Evolutionary conservation across 2,888 invertebrate species (phyloP).

Genomic region (Hirtodrosophila confusa): DNA sequence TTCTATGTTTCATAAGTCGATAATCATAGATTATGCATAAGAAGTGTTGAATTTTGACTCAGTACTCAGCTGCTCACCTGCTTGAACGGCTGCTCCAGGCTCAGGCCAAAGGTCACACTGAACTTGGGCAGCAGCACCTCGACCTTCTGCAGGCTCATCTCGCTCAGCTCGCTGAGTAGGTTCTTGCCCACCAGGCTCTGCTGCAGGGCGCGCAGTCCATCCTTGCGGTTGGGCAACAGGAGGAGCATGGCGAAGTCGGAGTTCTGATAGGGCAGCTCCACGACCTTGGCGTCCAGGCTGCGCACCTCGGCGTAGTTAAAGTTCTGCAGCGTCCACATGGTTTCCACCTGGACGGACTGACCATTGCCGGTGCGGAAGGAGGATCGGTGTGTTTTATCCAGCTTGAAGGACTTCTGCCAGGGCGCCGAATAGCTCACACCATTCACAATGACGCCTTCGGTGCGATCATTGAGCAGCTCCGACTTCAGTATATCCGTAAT

Average conservation of each 20-base stretch:
- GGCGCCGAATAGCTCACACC: constrained; percentile 72
- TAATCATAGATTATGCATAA: too few species aligned
- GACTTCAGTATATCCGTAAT: constrained; percentile 90
- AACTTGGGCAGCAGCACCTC: constrained; percentile 91
- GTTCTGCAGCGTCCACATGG: constrained; percentile 81
- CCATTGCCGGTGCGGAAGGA: constrained; percentile 72
- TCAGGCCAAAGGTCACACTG: constrained; percentile 89
- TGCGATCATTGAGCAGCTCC: constrained; percentile 82
- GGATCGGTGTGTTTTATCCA: constrained; percentile 73
- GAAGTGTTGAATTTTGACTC: neutral
- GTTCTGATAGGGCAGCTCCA: constrained; percentile 90
- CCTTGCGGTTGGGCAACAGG: constrained; percentile 88
- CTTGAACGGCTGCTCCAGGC: constrained; percentile 86
- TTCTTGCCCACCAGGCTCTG: constrained; percentile 86
- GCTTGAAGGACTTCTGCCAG: constrained; percentile 79
- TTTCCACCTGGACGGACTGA: constrained; percentile 76
- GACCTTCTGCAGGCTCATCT: constrained; percentile 86
- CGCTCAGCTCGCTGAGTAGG: constrained; percentile 85
- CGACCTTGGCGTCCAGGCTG: constrained; percentile 86
- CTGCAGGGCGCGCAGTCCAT: constrained; percentile 88
- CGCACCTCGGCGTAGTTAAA: constrained; percentile 84
- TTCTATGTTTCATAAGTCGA: too few species aligned
- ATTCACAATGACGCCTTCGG: constrained; percentile 81
- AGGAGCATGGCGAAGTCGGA: constrained; percentile 89
- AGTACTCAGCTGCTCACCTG: too few species aligned